Evolutionary conservation across 1,140 invertebrate genomes (phyloP).

Genomic region (Camponotus floridanus): DNA sequence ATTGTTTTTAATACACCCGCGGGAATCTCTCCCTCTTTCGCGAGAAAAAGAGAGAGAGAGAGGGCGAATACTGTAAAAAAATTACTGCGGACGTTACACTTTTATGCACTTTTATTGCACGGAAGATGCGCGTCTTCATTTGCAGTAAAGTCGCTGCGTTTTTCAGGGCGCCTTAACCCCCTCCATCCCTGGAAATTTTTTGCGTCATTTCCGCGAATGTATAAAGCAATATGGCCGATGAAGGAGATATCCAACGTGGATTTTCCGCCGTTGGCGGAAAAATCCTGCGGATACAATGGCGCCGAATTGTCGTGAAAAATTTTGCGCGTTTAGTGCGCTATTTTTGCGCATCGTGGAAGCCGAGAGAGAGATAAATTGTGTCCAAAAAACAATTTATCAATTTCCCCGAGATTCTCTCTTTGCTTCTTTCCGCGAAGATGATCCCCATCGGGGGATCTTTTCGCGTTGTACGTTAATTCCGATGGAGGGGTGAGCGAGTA

Average conservation of each 20-base stretch:
- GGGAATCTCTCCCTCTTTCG: neutral
- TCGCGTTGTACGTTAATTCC: slow-evolving; percentile 14
- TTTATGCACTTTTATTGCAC: neutral
- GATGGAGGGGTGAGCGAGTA: slow-evolving; percentile 19
- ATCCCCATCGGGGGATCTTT: slow-evolving; percentile 47
- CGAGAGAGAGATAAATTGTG: slow-evolving; percentile 53
- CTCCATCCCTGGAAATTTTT: neutral
- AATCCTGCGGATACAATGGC: neutral
- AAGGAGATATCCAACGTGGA: neutral
- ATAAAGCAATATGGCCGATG: neutral
- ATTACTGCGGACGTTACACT: slow-evolving; percentile 2
- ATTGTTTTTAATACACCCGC: neutral
- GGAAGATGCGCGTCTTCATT: neutral
- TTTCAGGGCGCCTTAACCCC: neutral
- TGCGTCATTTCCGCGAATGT: neutral
- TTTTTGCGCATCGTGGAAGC: neutral
- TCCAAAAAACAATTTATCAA: slow-evolving; percentile 52
- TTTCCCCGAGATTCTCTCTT: slow-evolving; percentile 41
- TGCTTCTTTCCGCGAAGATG: slow-evolving; percentile 40
- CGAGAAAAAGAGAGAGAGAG: no score
- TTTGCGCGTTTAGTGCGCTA: no score
- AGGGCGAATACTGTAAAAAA: neutral
- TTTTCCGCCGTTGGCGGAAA: neutral
- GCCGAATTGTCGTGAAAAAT: no score
- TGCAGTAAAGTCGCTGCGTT: slow-evolving; percentile 19